A percentile compares a stretch with the other conserved stretches of the same genome.
Conservation (phyloP, 2,797 vertebrate species). For the Gymnodraco acuticeps region DNA sequence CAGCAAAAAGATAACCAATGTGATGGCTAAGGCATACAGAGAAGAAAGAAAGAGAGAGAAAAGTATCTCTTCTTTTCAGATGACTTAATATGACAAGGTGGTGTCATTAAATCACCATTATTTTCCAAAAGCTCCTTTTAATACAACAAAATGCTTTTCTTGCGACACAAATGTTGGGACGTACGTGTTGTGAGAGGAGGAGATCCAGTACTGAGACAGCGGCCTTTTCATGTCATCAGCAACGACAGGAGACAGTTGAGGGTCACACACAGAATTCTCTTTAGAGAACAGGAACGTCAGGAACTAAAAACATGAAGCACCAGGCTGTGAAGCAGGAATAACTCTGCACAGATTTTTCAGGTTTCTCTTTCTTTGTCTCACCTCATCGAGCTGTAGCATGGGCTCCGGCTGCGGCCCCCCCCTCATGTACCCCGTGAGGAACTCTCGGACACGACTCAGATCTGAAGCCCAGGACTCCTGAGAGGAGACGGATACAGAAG, state of each 20-base stretch:
- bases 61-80: no score
- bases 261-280: constrained; percentile 94
- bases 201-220: constrained; percentile 98
- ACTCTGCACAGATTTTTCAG: background rate
- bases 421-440: constrained; percentile 85
- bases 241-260: constrained; percentile 81
- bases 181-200: constrained; percentile 98
- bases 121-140: background rate
- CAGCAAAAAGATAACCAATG: no score
- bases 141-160: background rate
- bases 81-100: background rate
- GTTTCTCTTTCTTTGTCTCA: constrained; percentile 39
- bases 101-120: background rate
- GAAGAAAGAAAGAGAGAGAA: no score
- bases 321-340: background rate
- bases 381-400: constrained; percentile 90
- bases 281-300: constrained; percentile 98
- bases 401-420: constrained; percentile 83
- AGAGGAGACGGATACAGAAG: constrained; percentile 7
- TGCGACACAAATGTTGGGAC: constrained; percentile 4
- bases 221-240: constrained; percentile 95
- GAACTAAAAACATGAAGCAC: constrained; percentile 82
- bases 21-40: no score
- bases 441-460: constrained; percentile 85
- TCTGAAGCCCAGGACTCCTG: constrained; percentile 90